Evolutionary conservation across 2,888 invertebrate species (phyloP), one percentile per base, ranked within the genome.

Genomic region (Oscheius onirici): DNA sequence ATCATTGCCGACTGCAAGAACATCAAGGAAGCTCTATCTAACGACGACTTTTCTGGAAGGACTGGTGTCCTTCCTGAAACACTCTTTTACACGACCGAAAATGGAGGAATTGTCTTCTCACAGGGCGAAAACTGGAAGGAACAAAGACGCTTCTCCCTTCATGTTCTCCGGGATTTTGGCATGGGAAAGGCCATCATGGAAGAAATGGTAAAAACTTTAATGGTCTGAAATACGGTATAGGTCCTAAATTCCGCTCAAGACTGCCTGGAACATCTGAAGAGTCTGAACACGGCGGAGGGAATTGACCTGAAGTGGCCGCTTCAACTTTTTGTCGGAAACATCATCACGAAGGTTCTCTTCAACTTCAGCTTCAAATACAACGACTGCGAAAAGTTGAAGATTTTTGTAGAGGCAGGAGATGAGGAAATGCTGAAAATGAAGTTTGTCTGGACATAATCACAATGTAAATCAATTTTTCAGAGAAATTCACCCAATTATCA

Each of bases 111-210:
- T 15, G 34, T 66, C 11, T 66, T 66, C 52, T 52, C 66, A 24
- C 28, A 66, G n/a, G 80, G 82, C 0, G 75, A 75, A 2, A 69
- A 69, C 13, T 82, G 82, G 82, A 65, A 63, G 54, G 65, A 73
- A 22, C 76, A 78, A 28, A 26, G 82, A 68, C 26, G 78, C 8
- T 61, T 72, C 1, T 58, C 80, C 1, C 44, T 82, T 20, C 72
- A 74, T 34, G 80, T 80, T 11, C 55, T 82, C 41, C 54, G 79
- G 6, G 78, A 81, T 11, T 76, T 76, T 40, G 80, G 80, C n/a
- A 55, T 78, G 68, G 79, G 80, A 1, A 71, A 69, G 58, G 65
- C 71, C 15, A n/a, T 79, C 40, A 79, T 80, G 81, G 78, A 80
- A 20, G 69, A 75, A 15, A 72, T 75, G 69, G 79, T 80, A n/a